These are phyloP conservation scores for Liodrosophila aerea DNA, from an alignment of 2,888 invertebrate species.

Conservation along the genomic window DNA sequence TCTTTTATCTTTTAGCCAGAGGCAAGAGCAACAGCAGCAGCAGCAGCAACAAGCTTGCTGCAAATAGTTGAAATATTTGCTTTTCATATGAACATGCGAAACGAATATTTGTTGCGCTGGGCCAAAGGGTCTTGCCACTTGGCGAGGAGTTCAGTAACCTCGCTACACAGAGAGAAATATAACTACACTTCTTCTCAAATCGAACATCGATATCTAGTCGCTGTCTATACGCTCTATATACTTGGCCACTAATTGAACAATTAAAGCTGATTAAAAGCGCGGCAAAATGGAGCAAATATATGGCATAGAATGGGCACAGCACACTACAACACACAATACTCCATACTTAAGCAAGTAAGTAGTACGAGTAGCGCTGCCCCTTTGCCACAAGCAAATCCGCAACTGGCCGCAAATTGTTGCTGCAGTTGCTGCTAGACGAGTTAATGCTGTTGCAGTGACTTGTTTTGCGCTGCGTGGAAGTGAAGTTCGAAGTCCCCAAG, in stretches of 20 bases:
- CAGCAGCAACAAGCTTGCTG: neutral
- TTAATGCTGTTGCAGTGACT: slow-evolving; percentile 24
- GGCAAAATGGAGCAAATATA: slow-evolving; percentile 52
- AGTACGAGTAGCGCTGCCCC: slow-evolving; percentile 22
- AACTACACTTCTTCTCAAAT: no score
- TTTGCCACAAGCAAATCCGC: slow-evolving; percentile 47
- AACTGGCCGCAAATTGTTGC: slow-evolving; percentile 39
- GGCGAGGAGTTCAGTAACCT: slow-evolving; percentile 50
- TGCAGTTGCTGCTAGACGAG: neutral
- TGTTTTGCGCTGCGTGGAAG: slow-evolving; percentile 10
- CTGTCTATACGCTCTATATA: slow-evolving; percentile 34
- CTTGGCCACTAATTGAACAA: slow-evolving; percentile 64
- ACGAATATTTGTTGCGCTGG: slow-evolving; percentile 40
- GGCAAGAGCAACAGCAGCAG: slow-evolving; percentile 4
- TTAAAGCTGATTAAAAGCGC: slow-evolving; percentile 54
- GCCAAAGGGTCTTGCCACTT: slow-evolving; percentile 13
- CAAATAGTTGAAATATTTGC: slow-evolving; percentile 57
- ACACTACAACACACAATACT: slow-evolving; percentile 1
- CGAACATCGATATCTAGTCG: neutral
- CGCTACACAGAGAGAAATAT: no score
- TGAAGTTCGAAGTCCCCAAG: slow-evolving; percentile 8
- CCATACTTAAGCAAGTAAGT: neutral
- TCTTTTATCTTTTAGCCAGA: slow-evolving; percentile 41
- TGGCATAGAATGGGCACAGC: slow-evolving; percentile 38
- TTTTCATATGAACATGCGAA: slow-evolving; percentile 50